Percentiles rank a stretch among this genome's conserved stretches.
Evolutionary conservation across 1,140 invertebrate genomes (phyloP).

Genomic region (Drosophila pectinifera): DNA sequence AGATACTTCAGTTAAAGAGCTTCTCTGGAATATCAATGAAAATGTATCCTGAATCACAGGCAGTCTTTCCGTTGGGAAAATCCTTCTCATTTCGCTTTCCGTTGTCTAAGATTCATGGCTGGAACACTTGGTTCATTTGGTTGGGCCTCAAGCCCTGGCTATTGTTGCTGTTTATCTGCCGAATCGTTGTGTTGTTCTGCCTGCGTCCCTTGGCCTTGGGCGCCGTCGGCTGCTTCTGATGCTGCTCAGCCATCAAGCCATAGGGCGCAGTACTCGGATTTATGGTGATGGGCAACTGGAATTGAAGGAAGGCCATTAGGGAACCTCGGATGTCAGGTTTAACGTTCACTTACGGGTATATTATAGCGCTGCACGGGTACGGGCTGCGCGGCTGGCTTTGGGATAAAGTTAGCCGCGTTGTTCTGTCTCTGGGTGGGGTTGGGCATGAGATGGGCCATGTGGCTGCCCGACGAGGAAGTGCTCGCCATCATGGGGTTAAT

Average conservation of each 20-base stretch:
- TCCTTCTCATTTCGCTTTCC: neutral
- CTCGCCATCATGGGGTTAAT: slow-evolving; percentile 38
- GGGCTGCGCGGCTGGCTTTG: slow-evolving; percentile 14
- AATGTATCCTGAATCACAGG: slow-evolving; percentile 26
- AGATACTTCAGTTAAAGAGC: slow-evolving; percentile 5
- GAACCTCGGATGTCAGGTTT: too few relatives aligned
- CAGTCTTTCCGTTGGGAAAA: slow-evolving; percentile 26
- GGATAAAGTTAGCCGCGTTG: slow-evolving; percentile 29
- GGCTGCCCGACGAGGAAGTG: slow-evolving; percentile 20
- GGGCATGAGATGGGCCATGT: slow-evolving; percentile 47
- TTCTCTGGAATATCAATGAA: slow-evolving; percentile 38
- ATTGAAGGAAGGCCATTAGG: neutral
- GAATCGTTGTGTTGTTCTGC: slow-evolving; percentile 25
- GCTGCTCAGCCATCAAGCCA: slow-evolving; percentile 51
- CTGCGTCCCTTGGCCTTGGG: slow-evolving; percentile 53
- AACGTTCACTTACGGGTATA: slow-evolving; percentile 51
- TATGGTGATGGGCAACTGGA: slow-evolving; percentile 64
- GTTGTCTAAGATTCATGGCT: slow-evolving; percentile 45
- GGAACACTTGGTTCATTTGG: slow-evolving; percentile 57
- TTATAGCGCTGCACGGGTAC: slow-evolving; percentile 61
- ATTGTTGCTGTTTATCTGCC: slow-evolving; percentile 40
- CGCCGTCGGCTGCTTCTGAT: slow-evolving; percentile 46
- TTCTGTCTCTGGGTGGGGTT: slow-evolving; percentile 21
- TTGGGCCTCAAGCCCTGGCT: slow-evolving; percentile 45
- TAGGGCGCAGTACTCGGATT: slow-evolving; percentile 29